Evolutionary conservation across 2,113 vertebrate genomes (phyloP).

Genomic region (Eurypyga helias): DNA sequence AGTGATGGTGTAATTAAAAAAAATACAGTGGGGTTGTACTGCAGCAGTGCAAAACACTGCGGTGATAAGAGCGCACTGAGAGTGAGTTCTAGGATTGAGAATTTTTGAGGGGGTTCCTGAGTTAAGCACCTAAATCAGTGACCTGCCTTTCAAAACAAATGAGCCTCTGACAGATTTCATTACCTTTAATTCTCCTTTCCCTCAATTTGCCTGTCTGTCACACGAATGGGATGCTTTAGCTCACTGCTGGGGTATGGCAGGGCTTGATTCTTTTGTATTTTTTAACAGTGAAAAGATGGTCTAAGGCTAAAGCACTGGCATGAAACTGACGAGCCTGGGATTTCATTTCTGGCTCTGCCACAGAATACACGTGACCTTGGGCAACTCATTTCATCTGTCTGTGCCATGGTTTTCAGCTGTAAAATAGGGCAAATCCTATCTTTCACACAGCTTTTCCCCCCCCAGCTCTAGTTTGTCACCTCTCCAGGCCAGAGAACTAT

Average conservation of each 20-base stretch:
- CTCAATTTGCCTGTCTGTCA: background rate
- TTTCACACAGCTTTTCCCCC: background rate
- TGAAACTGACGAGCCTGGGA: background rate
- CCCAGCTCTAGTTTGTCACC: background rate
- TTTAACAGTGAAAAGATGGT: background rate
- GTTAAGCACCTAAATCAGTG: background rate
- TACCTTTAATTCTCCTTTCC: background rate
- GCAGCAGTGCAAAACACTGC: background rate
- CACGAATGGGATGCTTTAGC: background rate
- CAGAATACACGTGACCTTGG: background rate
- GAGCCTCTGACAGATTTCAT: background rate
- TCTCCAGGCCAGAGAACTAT: background rate
- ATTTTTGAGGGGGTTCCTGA: background rate
- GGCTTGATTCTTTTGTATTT: background rate
- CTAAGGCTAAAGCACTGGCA: background rate
- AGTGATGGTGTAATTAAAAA: slow-evolving; percentile 9
- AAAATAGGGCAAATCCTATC: background rate
- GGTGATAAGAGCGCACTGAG: background rate
- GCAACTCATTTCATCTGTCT: background rate
- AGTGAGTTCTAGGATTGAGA: background rate
- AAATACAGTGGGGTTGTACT: background rate
- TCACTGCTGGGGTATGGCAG: background rate
- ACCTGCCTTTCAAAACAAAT: background rate
- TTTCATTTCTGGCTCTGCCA: background rate
- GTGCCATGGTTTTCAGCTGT: background rate